phyloP scores from a whole-genome alignment of 1,140 invertebrate species.

The Aradophagus sp. region DNA sequence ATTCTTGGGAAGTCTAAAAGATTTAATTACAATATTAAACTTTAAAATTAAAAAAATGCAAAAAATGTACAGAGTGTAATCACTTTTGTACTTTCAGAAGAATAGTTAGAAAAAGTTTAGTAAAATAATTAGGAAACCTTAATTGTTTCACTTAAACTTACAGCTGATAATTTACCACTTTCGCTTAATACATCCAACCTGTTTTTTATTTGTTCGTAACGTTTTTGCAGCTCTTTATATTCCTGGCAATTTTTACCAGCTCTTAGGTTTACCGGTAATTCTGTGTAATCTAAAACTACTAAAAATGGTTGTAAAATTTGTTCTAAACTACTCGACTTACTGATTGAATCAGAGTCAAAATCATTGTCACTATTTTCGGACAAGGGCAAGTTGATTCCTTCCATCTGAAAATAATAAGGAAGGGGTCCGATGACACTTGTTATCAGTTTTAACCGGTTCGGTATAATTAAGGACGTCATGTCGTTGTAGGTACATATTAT shows the following conservation, averaged over 20 bases:
- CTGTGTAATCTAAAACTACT: background rate
- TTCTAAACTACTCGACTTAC: conserved; percentile 5
- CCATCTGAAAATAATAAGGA: background rate
- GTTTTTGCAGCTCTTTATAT: background rate
- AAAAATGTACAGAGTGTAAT: too few species aligned
- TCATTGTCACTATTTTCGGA: background rate
- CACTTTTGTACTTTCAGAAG: too few species aligned
- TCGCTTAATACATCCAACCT: background rate
- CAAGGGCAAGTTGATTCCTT: background rate
- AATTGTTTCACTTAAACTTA: too few species aligned
- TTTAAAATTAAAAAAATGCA: too few species aligned
- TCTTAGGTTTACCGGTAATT: background rate
- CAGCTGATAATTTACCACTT: background rate
- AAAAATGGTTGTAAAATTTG: conserved; percentile 1
- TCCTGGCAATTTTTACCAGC: background rate
- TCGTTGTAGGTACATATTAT: too few species aligned
- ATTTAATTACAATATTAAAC: too few species aligned
- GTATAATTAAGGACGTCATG: too few species aligned
- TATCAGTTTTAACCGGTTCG: too few species aligned
- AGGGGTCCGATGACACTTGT: too few species aligned
- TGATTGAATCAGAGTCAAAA: conserved; percentile 5
- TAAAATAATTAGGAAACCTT: too few species aligned
- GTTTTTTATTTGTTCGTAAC: background rate
- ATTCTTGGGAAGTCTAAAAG: too few species aligned
- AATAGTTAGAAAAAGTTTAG: too few species aligned